These are phyloP conservation scores for Epistrophella euchroma DNA, from an alignment of 2,888 invertebrate species.

Conservation along the genomic window DNA sequence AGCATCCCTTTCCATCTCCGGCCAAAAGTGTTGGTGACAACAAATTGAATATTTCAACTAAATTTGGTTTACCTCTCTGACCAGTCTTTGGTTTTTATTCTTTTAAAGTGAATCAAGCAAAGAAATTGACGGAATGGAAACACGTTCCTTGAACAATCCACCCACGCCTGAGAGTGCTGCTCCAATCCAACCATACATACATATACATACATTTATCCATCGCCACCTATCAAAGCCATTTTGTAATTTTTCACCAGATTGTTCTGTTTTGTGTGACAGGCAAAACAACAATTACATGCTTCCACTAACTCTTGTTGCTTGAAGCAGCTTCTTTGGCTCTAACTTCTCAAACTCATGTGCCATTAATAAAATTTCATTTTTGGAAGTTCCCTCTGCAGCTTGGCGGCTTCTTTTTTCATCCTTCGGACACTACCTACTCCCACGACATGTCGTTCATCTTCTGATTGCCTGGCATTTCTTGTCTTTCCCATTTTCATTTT, in stretches of 20 bases:
- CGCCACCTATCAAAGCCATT: conserved; percentile 3
- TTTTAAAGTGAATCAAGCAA: conserved; percentile 29
- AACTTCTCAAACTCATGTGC: conserved; percentile 10
- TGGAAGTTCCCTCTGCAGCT: conserved; percentile 23
- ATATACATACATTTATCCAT: not conserved
- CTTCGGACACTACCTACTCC: not conserved
- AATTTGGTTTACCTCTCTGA: conserved; percentile 57
- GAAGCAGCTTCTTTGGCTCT: conserved; percentile 27
- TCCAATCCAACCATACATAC: not conserved
- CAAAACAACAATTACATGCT: conserved; percentile 30
- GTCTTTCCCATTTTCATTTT: conserved; percentile 34
- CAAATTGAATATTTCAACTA: conserved; percentile 64
- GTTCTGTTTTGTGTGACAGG: conserved; percentile 30
- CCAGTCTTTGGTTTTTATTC: conserved; percentile 11
- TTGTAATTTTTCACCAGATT: conserved; percentile 17
- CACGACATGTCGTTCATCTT: conserved; percentile 37
- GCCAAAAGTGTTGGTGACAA: conserved; percentile 30
- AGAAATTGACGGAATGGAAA: conserved; percentile 39
- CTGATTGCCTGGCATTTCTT: conserved; percentile 50
- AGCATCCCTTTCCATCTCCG: not conserved
- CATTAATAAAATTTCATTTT: conserved; percentile 59
- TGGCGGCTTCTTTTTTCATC: not conserved
- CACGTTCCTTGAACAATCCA: conserved; percentile 8
- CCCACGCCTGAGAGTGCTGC: not conserved
- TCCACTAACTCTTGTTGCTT: conserved; percentile 17